Base-by-base conservation (phyloP, 2,888 invertebrate genomes). In the Lottia scabra region DNA sequence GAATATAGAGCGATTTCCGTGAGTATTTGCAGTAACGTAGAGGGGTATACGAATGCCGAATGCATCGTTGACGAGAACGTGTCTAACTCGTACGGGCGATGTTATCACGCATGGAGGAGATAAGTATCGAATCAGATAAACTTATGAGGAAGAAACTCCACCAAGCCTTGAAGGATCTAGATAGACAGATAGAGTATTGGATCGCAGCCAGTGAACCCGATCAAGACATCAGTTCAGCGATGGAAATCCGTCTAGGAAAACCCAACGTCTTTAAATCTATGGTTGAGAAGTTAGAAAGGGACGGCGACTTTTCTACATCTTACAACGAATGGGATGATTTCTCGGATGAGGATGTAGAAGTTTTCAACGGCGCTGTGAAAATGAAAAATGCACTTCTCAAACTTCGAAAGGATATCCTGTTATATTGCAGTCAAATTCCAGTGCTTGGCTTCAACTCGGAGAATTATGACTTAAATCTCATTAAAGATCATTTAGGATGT, bases 381-480 rank as follows among this genome's bases (percentile, higher is more conserved):
- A 27, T 38, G 27, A 63, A 38, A 38, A 30, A 63, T 63, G 3
- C 63, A 23, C 27, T 38, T 19, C 27, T 63, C 27, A 38, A 38
- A 63, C n/a, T 63, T 27, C 63, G 63, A 16, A 63, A 23, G 27
- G 38, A 63, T 27, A 30, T 63, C 23, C 63, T 30, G 16, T 16
- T 38, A 16, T 63, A 63, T 63, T 38, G 27, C 16, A 13, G 13
- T 30, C 63, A 63, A 23, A 30, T 63, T 15, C 63, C 63, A 15
- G 63, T 63, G 63, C 38, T 63, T 27, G 63, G 63, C 23, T 63
- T 63, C 63, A 63, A 63, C 23, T 63, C 63, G 15, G 27, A 16
- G 16, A 63, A 63, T 30, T 63, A 63, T 63, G 63, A 63, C 63
- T 38, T 63, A 27, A 63, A 63, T 63, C 63, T 63, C n/a, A 63